Conservation (phyloP, 1,140 invertebrate genomes). For the Nylanderia fulva region DNA sequence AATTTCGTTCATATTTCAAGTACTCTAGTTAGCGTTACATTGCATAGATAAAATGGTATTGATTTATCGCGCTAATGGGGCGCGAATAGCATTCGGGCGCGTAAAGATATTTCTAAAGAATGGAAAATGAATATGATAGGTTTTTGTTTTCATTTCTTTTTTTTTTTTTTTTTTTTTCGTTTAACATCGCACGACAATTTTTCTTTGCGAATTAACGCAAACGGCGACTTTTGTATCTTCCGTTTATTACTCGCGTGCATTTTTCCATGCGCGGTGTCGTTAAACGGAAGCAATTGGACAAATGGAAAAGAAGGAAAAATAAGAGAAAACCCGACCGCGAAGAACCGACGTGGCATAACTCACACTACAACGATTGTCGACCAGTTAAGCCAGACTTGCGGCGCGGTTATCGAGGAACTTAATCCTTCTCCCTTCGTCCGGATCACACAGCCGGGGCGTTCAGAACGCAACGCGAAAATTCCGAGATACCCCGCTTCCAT, state of each 20-base stretch:
- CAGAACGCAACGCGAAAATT: constrained; percentile 75
- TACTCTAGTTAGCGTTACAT: background rate
- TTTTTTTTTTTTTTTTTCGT: background rate
- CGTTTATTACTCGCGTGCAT: constrained; percentile 10
- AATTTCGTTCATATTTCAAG: constrained; percentile 35
- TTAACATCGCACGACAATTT: background rate
- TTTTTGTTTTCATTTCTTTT: no score
- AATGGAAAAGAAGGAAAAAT: constrained; percentile 44
- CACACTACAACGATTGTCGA: constrained; percentile 57
- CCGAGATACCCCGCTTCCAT: constrained; percentile 72
- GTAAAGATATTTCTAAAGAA: background rate
- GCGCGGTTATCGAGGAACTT: constrained; percentile 74
- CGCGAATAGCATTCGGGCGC: background rate
- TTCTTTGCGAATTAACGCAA: constrained; percentile 9
- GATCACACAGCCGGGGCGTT: constrained; percentile 56
- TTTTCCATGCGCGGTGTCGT: background rate
- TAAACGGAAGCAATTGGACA: constrained; percentile 33
- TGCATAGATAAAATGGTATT: background rate
- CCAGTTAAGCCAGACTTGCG: constrained; percentile 67
- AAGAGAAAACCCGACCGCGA: constrained; percentile 33
- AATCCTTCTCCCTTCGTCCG: constrained; percentile 62
- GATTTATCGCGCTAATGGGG: background rate
- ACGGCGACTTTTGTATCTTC: background rate
- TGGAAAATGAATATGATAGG: background rate
- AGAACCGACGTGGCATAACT: constrained; percentile 51